A percentile compares a stretch with the other conserved stretches of the same genome.
phyloP scores from a whole-genome alignment of 2,888 invertebrate species.

The Pterostichus niger region DNA sequence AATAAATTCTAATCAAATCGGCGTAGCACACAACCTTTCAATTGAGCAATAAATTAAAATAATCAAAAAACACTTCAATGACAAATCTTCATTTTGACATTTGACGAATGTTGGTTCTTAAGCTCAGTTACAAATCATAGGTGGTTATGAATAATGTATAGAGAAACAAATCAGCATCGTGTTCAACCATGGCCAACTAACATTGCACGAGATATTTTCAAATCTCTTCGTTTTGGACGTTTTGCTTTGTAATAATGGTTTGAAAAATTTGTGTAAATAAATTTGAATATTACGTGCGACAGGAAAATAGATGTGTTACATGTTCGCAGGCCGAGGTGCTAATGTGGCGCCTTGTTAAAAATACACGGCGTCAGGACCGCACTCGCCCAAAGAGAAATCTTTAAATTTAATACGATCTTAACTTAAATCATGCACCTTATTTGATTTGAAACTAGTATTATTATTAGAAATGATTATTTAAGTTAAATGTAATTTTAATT shows the following conservation, averaged over 20 bases:
- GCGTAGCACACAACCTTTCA: neutral
- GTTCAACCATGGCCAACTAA: conserved; percentile 7
- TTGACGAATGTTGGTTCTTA: neutral
- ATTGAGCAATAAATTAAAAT: neutral
- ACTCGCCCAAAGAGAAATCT: neutral
- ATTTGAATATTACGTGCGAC: conserved; percentile 27
- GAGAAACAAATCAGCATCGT: conserved; percentile 23
- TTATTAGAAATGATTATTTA: no score
- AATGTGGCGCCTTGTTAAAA: conserved; percentile 40
- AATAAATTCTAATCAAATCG: conserved; percentile 5
- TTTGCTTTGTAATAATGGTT: conserved; percentile 3
- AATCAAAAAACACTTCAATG: neutral
- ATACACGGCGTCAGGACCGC: neutral
- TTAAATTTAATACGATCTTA: no score
- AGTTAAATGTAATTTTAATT: no score
- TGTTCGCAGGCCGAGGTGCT: conserved; percentile 29
- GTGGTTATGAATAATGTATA: conserved; percentile 13
- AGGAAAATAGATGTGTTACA: conserved; percentile 26
- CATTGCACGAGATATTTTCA: neutral
- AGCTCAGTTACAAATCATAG: conserved; percentile 13
- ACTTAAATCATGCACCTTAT: no score
- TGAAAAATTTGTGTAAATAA: conserved; percentile 46
- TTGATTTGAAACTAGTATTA: no score
- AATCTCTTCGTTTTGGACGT: neutral
- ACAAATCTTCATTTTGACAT: conserved; percentile 16